Conservation (phyloP, 2,888 invertebrate genomes). For the Tipula lateralis region DNA sequence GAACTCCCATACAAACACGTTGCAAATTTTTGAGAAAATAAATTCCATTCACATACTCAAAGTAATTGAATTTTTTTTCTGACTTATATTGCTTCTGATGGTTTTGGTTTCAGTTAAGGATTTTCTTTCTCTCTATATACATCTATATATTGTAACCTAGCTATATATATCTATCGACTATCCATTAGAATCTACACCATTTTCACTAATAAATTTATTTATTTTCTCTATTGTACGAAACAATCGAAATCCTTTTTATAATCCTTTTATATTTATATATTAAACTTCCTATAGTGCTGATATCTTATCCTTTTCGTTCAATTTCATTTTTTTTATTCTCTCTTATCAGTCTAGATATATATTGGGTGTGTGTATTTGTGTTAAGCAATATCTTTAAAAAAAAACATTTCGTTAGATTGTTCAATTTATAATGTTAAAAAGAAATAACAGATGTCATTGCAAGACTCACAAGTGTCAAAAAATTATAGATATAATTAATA, state of each 20-base stretch:
- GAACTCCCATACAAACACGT: background rate
- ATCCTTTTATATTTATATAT: background rate
- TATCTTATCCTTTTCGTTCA: background rate
- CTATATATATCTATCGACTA: background rate
- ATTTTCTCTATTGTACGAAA: background rate
- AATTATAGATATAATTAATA: no score
- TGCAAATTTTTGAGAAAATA: background rate
- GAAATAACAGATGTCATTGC: background rate
- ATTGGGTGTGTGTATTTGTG: background rate
- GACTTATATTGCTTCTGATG: background rate
- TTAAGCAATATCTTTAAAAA: background rate
- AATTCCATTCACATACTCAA: conserved; percentile 2
- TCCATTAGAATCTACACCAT: background rate
- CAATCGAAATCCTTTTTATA: conserved; percentile 24
- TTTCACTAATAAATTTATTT: conserved; percentile 19
- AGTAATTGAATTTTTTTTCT: background rate
- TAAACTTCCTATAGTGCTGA: background rate
- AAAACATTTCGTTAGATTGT: background rate
- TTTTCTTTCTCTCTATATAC: background rate
- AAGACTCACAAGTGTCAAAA: background rate
- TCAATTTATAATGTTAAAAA: background rate
- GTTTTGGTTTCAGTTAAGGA: background rate
- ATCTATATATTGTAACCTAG: background rate
- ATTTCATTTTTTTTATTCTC: background rate
- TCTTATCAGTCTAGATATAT: background rate